Base-by-base conservation (phyloP, 1,140 invertebrate species). In the Lamellibrachia luymesi region DNA sequence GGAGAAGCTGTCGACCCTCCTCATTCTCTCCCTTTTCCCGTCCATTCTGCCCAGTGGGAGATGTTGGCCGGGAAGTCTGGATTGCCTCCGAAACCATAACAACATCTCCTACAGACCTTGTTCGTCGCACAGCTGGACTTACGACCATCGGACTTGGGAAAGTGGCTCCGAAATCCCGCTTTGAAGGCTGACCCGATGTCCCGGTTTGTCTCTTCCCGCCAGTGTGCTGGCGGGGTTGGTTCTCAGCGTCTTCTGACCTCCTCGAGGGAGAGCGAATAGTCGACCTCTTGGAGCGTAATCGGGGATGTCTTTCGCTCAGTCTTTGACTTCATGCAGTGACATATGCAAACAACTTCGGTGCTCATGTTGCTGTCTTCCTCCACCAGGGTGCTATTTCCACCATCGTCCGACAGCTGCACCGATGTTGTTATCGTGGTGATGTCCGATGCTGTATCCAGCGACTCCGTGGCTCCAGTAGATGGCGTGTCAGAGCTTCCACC, bases 81-180 rank as follows among this genome's bases (percentile, higher is more conserved):
- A 95, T 93, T 17, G 94, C 94, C 92, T 94, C 94, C 51, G 94
- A 95, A 4, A 80, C 64, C 64, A 80, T 80, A 22, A 80, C 8
- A 8, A 80, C 64, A 80, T 80, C 94, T 92, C 94, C 94, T 13
- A 92, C 51, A 90, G 64, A n/a, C 93, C 92, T 50, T 52, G 90
- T 6, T 89, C 92, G 38, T 93, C 90, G 64, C 94, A 94, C 50
- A 90, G 56, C 64, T 25, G 93, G 94, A 93, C 94, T 94, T 2
- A 93, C 93, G 13, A 91, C 90, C 13, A 94, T 94, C 13, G 95
- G 95, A 49, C 95, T 95, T 10, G 95, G 95, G 94, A 94, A 94
- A 92, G 94, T 95, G 6, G 94, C 94, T n/a, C 94, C 94, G 27
- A 94, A 94, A 94, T 95, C 95, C 92, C 93, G 8, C 64, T 38